A percentile compares a stretch with the other conserved stretches of the same genome.
These are phyloP conservation scores for Amblyopsis hoosieri DNA, from an alignment of 2,797 vertebrate species.

Conservation along the genomic window DNA sequence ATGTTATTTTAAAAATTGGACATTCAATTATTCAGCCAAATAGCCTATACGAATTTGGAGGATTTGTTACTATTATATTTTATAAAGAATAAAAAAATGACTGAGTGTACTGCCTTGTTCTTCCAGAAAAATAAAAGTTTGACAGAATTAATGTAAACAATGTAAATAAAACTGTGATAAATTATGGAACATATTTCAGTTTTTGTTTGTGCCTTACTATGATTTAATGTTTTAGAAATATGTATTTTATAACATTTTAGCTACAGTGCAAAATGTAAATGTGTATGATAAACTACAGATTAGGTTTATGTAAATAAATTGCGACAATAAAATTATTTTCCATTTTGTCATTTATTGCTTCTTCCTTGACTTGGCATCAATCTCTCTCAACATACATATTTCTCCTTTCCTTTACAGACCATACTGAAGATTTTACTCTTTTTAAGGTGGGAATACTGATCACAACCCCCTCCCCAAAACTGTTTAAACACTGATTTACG, in stretches of 20 bases:
- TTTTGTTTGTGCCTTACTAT: not conserved
- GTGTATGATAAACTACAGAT: constrained; percentile 1
- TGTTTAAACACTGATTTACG: constrained; percentile 71
- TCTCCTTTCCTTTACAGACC: constrained; percentile 40
- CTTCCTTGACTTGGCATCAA: constrained; percentile 48
- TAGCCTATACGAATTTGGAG: too few relatives aligned
- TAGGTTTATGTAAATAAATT: constrained; percentile 52
- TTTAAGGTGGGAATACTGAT: constrained; percentile 57
- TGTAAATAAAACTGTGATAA: too few relatives aligned
- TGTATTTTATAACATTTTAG: constrained; percentile 6
- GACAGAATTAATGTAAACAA: too few relatives aligned
- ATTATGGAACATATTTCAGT: too few relatives aligned
- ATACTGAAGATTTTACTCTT: constrained; percentile 40
- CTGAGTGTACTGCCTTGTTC: too few relatives aligned
- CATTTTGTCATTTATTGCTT: constrained; percentile 75
- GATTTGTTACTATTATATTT: too few relatives aligned
- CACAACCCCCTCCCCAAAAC: constrained; percentile 40
- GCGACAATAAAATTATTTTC: constrained; percentile 26
- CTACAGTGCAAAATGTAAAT: constrained; percentile 9
- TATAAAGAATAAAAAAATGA: too few relatives aligned
- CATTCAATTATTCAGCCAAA: too few relatives aligned
- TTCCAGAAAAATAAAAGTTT: too few relatives aligned
- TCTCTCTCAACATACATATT: constrained; percentile 38
- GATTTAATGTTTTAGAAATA: not conserved
- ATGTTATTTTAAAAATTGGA: too few relatives aligned